phyloP scores from a whole-genome alignment of 2,797 vertebrate species.

The Megaceryle alcyon region DNA sequence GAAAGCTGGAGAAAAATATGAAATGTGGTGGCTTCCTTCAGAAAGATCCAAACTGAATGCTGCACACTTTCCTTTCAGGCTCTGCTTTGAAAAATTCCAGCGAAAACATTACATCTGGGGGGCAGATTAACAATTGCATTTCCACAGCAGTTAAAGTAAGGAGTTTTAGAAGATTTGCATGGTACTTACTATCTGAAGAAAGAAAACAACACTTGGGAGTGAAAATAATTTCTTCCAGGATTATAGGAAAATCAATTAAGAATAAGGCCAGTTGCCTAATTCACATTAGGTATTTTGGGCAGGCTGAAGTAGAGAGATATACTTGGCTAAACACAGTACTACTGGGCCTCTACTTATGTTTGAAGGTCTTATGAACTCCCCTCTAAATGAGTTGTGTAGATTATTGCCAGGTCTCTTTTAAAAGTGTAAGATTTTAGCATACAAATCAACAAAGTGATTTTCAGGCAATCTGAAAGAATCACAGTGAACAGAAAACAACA shows the following conservation, averaged over 20 bases:
- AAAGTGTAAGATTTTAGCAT: not conserved
- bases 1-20: not conserved
- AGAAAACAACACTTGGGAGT: slow-evolving; percentile 24
- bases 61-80: not conserved
- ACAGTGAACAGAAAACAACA: not conserved
- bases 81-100: slow-evolving; percentile 21
- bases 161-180: not conserved
- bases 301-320: not conserved
- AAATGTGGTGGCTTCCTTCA: not conserved
- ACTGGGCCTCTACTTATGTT: not conserved
- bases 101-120: not conserved
- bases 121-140: slow-evolving; percentile 21
- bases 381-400: not conserved
- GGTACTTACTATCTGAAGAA: not conserved
- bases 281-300: slow-evolving; percentile 22
- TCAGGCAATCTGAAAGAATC: not conserved
- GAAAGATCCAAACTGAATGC: not conserved
- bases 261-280: slow-evolving; percentile 34
- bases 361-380: not conserved
- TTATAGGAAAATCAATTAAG: slow-evolving; percentile 59
- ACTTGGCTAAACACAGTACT: not conserved
- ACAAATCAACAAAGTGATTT: not conserved
- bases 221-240: slow-evolving; percentile 49
- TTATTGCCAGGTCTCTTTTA: not conserved
- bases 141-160: not conserved